A percentile compares a stretch with the other conserved stretches of the same genome.
phyloP scores from a whole-genome alignment of 1,140 invertebrate species.

The Popillia japonica region DNA sequence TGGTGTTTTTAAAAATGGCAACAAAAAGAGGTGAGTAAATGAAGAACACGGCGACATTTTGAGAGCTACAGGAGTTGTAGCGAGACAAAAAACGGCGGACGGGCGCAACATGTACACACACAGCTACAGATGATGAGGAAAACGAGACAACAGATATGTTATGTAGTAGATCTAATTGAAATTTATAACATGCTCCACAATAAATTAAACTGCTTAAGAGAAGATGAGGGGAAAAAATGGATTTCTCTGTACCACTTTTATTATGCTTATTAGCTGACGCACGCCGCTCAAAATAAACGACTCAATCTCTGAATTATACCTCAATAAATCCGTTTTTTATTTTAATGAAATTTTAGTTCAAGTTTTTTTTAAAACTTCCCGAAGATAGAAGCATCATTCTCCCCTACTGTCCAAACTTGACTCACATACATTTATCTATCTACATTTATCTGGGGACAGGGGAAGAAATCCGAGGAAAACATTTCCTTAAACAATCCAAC shows the following conservation, averaged over 20 bases:
- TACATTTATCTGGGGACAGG: too few species aligned
- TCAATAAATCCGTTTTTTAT: constrained; percentile 6
- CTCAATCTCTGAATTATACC: constrained; percentile 5
- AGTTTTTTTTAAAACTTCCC: too few species aligned
- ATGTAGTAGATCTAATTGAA: background rate
- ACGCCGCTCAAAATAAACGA: constrained; percentile 10
- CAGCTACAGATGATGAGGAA: too few species aligned
- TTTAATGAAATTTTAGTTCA: background rate
- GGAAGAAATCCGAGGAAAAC: background rate
- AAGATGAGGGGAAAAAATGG: background rate
- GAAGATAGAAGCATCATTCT: too few species aligned
- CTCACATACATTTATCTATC: too few species aligned
- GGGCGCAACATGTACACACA: background rate
- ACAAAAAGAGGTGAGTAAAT: constrained; percentile 21
- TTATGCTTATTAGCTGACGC: background rate
- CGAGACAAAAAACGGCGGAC: background rate
- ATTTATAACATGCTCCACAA: constrained; percentile 20
- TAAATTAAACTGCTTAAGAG: background rate
- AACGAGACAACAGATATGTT: background rate
- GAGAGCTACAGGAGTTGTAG: background rate
- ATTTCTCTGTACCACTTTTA: constrained; percentile 13
- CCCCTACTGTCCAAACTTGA: too few species aligned
- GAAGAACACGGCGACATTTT: constrained; percentile 24
- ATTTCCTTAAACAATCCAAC: background rate
- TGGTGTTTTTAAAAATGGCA: background rate